phyloP scores from a whole-genome alignment of 37 sponge, comb jelly and placozoan genomes.

The Petrosia ficiformis region DNA sequence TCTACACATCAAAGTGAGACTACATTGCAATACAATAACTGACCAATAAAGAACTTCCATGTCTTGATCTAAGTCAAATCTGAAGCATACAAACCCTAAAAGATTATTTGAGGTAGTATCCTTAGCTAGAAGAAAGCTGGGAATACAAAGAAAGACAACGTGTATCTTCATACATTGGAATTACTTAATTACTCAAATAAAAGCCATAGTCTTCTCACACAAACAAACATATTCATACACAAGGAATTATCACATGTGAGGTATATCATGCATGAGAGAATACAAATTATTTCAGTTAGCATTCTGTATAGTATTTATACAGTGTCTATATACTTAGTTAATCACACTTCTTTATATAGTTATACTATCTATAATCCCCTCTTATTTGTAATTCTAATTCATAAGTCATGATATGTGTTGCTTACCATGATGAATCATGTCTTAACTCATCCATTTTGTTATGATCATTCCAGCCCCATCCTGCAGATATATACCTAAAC shows the following conservation, averaged over 20 bases:
- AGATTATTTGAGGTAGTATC: slow-evolving; percentile 12
- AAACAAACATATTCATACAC: background rate
- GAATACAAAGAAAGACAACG: background rate
- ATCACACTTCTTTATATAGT: no score
- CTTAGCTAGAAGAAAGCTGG: slow-evolving; percentile 64
- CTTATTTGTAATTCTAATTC: no score
- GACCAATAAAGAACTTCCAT: slow-evolving; percentile 80
- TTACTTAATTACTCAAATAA: background rate
- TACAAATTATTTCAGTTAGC: no score
- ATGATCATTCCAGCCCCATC: slow-evolving; percentile 79
- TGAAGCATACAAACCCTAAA: slow-evolving; percentile 60
- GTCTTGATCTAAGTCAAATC: slow-evolving; percentile 78
- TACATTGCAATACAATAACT: background rate
- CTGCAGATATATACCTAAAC: slow-evolving; percentile 59
- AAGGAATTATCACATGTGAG: no score
- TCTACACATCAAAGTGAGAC: no score
- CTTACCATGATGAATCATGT: slow-evolving; percentile 61
- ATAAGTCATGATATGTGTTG: background rate
- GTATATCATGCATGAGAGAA: no score
- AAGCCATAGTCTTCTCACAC: background rate
- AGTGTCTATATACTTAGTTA: no score
- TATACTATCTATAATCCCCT: no score
- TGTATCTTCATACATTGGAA: no score
- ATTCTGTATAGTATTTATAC: no score
- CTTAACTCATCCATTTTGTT: slow-evolving; percentile 71